phyloP scores from a whole-genome alignment of 2,113 vertebrate species.

The Osmerus mordax region DNA sequence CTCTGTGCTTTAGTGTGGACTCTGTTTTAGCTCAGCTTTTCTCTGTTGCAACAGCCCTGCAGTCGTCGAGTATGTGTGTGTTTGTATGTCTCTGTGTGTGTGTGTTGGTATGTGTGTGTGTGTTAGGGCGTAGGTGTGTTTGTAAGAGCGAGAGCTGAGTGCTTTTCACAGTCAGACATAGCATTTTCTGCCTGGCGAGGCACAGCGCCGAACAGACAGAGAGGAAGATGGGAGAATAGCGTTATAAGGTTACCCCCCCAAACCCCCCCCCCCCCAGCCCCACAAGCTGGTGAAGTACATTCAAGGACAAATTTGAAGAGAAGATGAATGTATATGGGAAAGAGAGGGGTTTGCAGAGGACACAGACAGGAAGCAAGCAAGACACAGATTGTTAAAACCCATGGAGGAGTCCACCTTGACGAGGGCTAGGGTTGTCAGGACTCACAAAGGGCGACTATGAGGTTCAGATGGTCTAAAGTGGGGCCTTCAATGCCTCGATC shows the following conservation, averaged over 20 bases:
- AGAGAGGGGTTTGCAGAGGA: conserved; percentile 48
- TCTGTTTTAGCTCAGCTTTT: no score
- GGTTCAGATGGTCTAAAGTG: no score
- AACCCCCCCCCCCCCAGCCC: no score
- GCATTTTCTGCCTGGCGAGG: conserved; percentile 44
- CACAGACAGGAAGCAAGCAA: conserved; percentile 46
- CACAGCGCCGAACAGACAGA: conserved; percentile 35
- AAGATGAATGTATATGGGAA: conserved; percentile 3
- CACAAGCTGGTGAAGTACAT: conserved; percentile 54
- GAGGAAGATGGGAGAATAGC: conserved; percentile 50
- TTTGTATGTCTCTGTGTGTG: conserved; percentile 8
- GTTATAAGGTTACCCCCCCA: conserved; percentile 38
- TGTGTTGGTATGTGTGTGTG: background rate
- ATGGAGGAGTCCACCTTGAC: conserved; percentile 32
- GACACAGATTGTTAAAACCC: conserved; percentile 56
- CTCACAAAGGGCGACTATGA: background rate
- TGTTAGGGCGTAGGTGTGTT: background rate
- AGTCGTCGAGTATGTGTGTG: conserved; percentile 8
- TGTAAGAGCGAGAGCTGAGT: conserved; percentile 30
- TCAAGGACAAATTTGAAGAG: conserved; percentile 64
- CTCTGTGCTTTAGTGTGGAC: no score
- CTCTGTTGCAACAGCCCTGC: no score
- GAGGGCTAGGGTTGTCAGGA: conserved; percentile 12
- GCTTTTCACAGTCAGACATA: conserved; percentile 41
- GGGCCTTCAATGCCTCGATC: no score